These are phyloP conservation scores for Amblyopsis rosae DNA, from an alignment of 2,113 vertebrate genomes.

Conservation along the genomic window DNA sequence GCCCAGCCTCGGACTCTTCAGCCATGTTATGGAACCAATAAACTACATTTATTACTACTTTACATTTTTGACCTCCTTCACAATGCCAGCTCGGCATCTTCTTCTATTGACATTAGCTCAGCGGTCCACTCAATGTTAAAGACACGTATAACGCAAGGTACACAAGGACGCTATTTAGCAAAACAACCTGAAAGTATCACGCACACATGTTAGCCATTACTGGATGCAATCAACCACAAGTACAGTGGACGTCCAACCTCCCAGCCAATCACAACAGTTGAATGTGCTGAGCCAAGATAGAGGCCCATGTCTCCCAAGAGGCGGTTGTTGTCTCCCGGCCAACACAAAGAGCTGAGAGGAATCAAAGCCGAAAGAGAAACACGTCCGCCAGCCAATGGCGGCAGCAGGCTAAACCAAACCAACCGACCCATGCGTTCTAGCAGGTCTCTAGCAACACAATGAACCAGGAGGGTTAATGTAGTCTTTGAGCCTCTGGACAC, in stretches of 20 bases:
- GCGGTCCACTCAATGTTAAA: background rate
- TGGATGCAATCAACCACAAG: background rate
- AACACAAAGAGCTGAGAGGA: too few relatives aligned
- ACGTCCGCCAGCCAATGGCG: too few relatives aligned
- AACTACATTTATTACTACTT: slow-evolving; percentile 1
- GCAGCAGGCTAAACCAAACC: slow-evolving; percentile 16
- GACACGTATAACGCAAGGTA: background rate
- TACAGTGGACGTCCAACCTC: background rate
- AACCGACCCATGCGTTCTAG: background rate
- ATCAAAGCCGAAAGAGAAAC: too few relatives aligned
- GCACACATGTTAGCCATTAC: background rate
- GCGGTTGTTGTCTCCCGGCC: too few relatives aligned
- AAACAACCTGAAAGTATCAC: background rate
- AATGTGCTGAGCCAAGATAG: slow-evolving; percentile 26
- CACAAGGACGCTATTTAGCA: background rate
- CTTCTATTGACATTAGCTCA: background rate
- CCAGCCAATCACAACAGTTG: background rate
- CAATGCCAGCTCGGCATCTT: slow-evolving; percentile 1
- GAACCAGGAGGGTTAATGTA: slow-evolving; percentile 23
- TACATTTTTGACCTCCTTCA: slow-evolving; percentile 4
- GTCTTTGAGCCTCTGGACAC: slow-evolving; percentile 16
- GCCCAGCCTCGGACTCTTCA: background rate
- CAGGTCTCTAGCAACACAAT: background rate
- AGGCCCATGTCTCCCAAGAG: background rate
- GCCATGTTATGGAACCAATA: background rate